Base-by-base conservation (phyloP, 2,888 invertebrate genomes). In the Rhingia rostrata region DNA sequence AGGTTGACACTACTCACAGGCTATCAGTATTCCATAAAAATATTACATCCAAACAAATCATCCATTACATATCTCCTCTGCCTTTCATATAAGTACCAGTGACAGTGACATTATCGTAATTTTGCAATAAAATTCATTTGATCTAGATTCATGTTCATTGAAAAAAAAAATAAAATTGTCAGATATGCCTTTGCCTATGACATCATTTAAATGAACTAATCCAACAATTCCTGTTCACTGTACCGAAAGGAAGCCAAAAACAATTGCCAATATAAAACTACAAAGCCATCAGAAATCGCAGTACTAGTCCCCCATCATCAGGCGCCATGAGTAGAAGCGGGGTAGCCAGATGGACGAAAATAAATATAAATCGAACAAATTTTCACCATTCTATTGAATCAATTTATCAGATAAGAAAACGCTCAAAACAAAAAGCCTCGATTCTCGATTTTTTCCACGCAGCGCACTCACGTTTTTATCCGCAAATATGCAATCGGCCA, bases 321-420 rank as follows among this genome's bases (percentile, higher is more conserved):
- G n/a, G 37, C 22, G 72, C 51, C 72, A 60, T 60, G 64, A 30
- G 43, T 58, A 66, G 45, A n/a, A 7, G 30, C n/a, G 37, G 33
- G 2, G 12, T 6, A 35, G 32, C 32, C 37, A 32, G 45, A 43
- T 39, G 39, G 30, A 10, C 22, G 1, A 39, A 77, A 43, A 14
- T 10, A 63, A 69, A 72, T 69, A 83, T 83, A 80, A 80, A 84
- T 84, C 64, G 69, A 33, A 80, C 75, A 80, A 70, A 84, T 80
- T 75, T 75, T 75, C 84, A 64, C 80, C 30, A 80, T 74, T 84
- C 69, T 64, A 80, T 84, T 75, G 84, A 84, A 84, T 80, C 84
- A 84, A 84, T 84, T 80, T 84, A 80, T 84, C 84, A 80, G 84
- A 84, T 84, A 84, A 75, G 80, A 84, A 80, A 84, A 53, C 58